Conservation (phyloP, 2,888 invertebrate species). For the Leptinotarsa juncta region DNA sequence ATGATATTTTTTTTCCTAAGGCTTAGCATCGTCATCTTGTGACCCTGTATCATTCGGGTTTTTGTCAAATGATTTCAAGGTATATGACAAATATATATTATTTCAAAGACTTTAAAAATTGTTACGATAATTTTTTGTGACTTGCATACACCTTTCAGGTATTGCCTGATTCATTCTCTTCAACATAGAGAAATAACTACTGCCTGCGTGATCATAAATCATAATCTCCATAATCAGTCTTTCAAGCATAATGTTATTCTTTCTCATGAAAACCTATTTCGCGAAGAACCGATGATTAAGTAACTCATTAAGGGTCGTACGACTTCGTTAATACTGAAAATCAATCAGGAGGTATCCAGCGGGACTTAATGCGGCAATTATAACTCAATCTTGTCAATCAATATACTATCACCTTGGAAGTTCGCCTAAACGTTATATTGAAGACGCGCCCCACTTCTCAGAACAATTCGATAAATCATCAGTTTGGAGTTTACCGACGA, state of each 20-base stretch:
- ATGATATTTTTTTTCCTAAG: no score
- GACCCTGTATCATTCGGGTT: no score
- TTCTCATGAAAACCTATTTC: neutral
- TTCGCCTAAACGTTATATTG: neutral
- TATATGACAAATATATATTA: no score
- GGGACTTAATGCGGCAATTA: constrained; percentile 4
- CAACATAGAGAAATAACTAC: no score
- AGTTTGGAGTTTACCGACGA: neutral
- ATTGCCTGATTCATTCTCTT: no score
- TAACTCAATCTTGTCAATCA: constrained; percentile 16
- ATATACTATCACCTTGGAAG: constrained; percentile 9
- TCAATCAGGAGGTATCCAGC: constrained; percentile 15
- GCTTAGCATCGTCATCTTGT: no score
- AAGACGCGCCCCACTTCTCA: constrained; percentile 4
- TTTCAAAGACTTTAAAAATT: no score
- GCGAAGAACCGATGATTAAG: neutral
- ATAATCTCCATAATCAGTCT: neutral
- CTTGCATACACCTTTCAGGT: no score
- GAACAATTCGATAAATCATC: constrained; percentile 10
- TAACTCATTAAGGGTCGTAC: neutral
- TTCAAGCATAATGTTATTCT: neutral
- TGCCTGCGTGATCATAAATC: neutral
- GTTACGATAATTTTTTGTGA: no score
- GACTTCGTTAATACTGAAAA: neutral
- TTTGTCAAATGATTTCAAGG: no score